Evolutionary conservation across 2,888 invertebrate species (phyloP).

Genomic region (Lobophora halterata): DNA sequence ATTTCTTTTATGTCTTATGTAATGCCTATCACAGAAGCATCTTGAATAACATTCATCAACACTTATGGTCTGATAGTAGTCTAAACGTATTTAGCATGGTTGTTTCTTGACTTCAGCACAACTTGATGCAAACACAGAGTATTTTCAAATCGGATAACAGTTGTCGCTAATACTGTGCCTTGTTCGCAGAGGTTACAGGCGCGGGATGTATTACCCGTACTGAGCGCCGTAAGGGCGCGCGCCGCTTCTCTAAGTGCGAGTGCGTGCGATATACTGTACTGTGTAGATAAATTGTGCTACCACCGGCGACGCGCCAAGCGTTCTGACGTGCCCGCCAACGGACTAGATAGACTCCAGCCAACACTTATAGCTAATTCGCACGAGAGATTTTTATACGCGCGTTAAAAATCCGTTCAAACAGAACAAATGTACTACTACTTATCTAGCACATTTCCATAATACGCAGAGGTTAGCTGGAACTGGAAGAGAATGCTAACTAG

Average conservation of each 20-base stretch:
- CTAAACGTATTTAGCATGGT: conserved; percentile 13
- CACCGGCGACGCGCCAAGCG: conserved; percentile 1
- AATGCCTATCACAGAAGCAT: conserved; percentile 19
- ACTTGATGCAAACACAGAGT: conserved; percentile 3
- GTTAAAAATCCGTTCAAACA: too few relatives aligned
- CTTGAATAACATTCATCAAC: conserved; percentile 17
- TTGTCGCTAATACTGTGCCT: conserved; percentile 57
- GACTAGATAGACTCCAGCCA: conserved; percentile 6
- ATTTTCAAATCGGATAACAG: conserved; percentile 15
- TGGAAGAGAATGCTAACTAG: too few relatives aligned
- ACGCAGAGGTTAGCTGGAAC: too few relatives aligned
- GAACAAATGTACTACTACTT: too few relatives aligned
- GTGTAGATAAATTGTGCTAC: conserved; percentile 15
- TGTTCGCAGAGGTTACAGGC: conserved; percentile 85
- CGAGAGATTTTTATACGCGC: too few relatives aligned
- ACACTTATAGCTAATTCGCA: conserved; percentile 1
- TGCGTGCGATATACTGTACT: conserved; percentile 14
- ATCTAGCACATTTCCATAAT: too few relatives aligned
- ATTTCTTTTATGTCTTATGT: conserved; percentile 7
- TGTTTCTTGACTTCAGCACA: conserved; percentile 16
- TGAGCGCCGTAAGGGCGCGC: conserved; percentile 73
- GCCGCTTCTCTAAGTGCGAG: conserved; percentile 22
- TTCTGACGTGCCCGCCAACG: not conserved
- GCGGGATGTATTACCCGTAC: conserved; percentile 86
- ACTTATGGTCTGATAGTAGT: conserved; percentile 7